Base-by-base conservation (phyloP, 2,797 vertebrate genomes). In the Coranthus polyacanthus region DNA sequence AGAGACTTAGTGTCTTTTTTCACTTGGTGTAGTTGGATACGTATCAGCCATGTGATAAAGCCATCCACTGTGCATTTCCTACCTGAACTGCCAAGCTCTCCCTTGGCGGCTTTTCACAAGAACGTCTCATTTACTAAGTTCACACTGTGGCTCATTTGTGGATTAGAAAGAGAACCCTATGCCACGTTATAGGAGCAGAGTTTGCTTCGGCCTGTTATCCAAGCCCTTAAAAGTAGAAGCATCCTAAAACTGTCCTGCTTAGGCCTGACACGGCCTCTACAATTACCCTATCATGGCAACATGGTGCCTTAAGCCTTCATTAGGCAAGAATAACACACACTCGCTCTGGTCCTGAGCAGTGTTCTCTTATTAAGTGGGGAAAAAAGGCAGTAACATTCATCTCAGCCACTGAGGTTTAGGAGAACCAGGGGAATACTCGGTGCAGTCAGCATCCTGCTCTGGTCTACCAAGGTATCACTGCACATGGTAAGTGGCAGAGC, bases 301-400 rank as follows among this genome's bases (percentile, higher is more conserved):
- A 43, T 39, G 1, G 69, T 15, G 71, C 80, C 55, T 69, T 65
- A 76, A 85, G 72, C 81, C 81, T 83, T 76, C 78, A 87, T 89
- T 88, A 86, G 74, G 64, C 57, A 75, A 66, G 75, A 75, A 88
- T 79, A 87, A 88, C 71, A 81, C 76, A 85, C 50, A 62, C 57
- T 74, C 78, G 72, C 81, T 76, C 72, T 70, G 68, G 78, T 75
- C 68, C 71, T 57, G 34, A 17, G 63, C 52, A 56, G 69, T 55
- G 68, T 77, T 84, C 53, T 82, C 84, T 87, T 82, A 85, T 85
- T 90, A 84, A 77, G 61, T 45, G 59, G 26, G 75, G 56, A 58
- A 78, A 82, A 74, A 70, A 81, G 72, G 76, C 76, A 74, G 84
- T n/a, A 87, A 85, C 78, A 81, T 82, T 84, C 20, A 84, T 79